Percentiles rank a stretch among this genome's conserved stretches.
These are phyloP conservation scores for Branchipolynoe longqiensis DNA, from an alignment of 2,888 invertebrate species.

Conservation along the genomic window DNA sequence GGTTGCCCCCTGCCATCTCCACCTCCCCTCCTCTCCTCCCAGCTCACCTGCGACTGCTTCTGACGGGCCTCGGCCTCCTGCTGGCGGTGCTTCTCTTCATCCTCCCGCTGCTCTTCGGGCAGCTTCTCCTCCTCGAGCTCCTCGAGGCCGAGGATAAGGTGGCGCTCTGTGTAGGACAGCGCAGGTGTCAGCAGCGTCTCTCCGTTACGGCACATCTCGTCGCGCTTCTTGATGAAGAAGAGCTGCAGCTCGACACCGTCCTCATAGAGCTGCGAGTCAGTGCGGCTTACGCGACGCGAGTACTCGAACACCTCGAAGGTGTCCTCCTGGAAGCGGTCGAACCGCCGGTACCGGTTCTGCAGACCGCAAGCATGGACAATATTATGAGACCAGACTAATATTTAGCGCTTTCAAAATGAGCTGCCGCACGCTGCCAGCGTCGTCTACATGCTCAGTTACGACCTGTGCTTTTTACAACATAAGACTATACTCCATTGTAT, in stretches of 20 bases:
- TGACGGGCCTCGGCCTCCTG: slow-evolving; percentile 60
- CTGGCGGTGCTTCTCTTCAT: slow-evolving; percentile 75
- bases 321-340: slow-evolving; percentile 98
- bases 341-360: slow-evolving; percentile 93
- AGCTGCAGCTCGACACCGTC: slow-evolving; percentile 96
- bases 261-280: slow-evolving; percentile 95
- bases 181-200: slow-evolving; percentile 93
- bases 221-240: slow-evolving; percentile 89
- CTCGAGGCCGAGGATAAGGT: slow-evolving; percentile 83
- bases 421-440: no score
- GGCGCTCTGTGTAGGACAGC: slow-evolving; percentile 89
- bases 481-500: no score
- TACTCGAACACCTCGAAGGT: slow-evolving; percentile 95
- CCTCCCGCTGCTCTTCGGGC: slow-evolving; percentile 82
- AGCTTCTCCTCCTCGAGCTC: slow-evolving; percentile 86
- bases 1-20: no score
- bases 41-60: neutral
- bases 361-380: no score
- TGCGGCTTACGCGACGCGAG: slow-evolving; percentile 92
- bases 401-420: no score
- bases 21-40: no score
- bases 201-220: slow-evolving; percentile 89
- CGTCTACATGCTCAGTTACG: no score
- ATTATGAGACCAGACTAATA: no score
- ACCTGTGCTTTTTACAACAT: no score